Evolutionary conservation across 2,888 invertebrate species (phyloP).

Genomic region (Oligia strigilis): DNA sequence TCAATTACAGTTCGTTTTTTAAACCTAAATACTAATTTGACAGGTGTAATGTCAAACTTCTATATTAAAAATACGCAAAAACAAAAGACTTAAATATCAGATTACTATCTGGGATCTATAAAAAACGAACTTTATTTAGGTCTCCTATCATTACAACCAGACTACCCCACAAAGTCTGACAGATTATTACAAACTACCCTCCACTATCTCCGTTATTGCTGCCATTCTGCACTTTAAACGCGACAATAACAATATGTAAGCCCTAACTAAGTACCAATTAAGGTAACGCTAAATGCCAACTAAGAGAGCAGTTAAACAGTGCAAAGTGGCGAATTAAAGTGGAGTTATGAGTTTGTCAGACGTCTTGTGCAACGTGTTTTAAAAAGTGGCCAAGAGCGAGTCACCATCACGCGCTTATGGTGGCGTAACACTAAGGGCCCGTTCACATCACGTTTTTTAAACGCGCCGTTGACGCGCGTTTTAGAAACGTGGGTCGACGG

Average conservation of each 20-base stretch:
- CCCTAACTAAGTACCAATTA: constrained; percentile 68
- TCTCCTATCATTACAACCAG: not conserved
- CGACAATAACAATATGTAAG: constrained; percentile 66
- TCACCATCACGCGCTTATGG: not conserved
- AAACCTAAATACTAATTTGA: too few species aligned
- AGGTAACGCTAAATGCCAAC: constrained; percentile 52
- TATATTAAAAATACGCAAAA: too few species aligned
- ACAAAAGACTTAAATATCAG: too few species aligned
- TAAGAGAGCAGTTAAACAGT: constrained; percentile 53
- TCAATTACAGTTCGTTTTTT: too few species aligned
- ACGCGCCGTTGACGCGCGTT: too few species aligned
- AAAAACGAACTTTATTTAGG: not conserved
- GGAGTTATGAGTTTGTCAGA: constrained; percentile 58
- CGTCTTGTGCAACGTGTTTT: constrained; percentile 37
- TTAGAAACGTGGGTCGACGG: too few species aligned
- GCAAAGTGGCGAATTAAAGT: constrained; percentile 58
- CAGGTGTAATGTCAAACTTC: too few species aligned
- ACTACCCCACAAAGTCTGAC: not conserved
- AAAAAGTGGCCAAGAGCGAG: not conserved
- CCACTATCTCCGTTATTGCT: constrained; percentile 40
- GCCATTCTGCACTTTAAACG: constrained; percentile 58
- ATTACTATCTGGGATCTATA: too few species aligned
- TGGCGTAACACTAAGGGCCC: too few species aligned
- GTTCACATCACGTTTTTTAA: too few species aligned
- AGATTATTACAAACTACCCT: constrained; percentile 29